Percentiles rank a stretch among this genome's conserved stretches.
Evolutionary conservation across 2,888 invertebrate genomes (phyloP).

Genomic region (Ennomos quercinarius): DNA sequence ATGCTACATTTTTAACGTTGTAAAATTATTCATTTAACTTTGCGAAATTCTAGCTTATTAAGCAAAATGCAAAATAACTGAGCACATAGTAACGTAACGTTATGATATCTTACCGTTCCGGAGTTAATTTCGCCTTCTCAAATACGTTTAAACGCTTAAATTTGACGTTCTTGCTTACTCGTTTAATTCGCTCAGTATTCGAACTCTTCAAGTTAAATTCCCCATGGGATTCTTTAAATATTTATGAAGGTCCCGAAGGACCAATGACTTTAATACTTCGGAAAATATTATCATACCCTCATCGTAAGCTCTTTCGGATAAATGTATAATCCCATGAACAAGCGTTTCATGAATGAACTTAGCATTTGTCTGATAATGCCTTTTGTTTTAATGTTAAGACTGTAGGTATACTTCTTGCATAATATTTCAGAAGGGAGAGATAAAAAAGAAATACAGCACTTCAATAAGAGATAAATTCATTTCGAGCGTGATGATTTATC

Average conservation of each 20-base stretch:
- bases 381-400: conserved; percentile 30
- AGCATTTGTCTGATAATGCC: conserved; percentile 37
- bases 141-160: conserved; percentile 12
- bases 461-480: conserved; percentile 69
- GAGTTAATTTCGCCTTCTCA: conserved; percentile 7
- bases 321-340: conserved; percentile 50
- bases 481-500: conserved; percentile 74
- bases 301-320: conserved; percentile 57
- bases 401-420: conserved; percentile 24
- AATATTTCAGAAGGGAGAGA: conserved; percentile 38
- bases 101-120: not conserved
- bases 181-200: conserved; percentile 34
- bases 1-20: conserved; percentile 11
- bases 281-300: conserved; percentile 67
- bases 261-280: conserved; percentile 70
- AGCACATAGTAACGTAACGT: not conserved
- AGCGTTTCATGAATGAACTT: conserved; percentile 47
- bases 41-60: conserved; percentile 5
- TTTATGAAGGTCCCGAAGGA: conserved; percentile 71
- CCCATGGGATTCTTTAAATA: conserved; percentile 69
- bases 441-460: conserved; percentile 58
- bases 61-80: conserved; percentile 3
- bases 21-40: conserved; percentile 5
- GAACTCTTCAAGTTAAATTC: conserved; percentile 67
- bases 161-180: conserved; percentile 12